Conservation (phyloP, 2,797 vertebrate species). For the Halcyon smyrnensis region DNA sequence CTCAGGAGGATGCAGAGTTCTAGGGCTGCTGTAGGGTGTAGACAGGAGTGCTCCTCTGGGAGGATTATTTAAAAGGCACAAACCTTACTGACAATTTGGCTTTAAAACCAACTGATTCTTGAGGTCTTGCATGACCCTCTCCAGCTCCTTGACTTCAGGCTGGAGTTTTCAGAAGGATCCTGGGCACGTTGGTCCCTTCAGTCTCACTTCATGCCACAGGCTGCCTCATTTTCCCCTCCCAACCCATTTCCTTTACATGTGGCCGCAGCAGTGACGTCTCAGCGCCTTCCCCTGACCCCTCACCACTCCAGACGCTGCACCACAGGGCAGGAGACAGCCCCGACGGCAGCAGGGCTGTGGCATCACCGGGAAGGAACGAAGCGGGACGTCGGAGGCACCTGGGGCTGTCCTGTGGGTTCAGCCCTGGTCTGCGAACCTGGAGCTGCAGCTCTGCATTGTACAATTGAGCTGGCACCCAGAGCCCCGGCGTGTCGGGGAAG, state of each 20-base stretch:
- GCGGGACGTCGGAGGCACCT: fast-evolving
- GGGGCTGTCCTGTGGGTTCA: not conserved
- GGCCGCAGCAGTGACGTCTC: fast-evolving
- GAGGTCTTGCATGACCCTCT: not conserved
- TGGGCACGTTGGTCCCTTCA: fast-evolving
- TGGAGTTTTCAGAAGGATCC: not conserved
- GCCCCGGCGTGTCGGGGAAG: fast-evolving
- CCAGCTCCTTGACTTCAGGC: not conserved
- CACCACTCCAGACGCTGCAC: fast-evolving
- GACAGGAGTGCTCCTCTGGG: not conserved
- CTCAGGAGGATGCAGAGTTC: not conserved
- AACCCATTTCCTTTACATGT: not conserved
- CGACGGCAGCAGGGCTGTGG: not conserved
- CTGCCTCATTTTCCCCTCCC: not conserved
- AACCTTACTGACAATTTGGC: fast-evolving
- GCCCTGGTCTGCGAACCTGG: not conserved
- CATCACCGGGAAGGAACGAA: not conserved
- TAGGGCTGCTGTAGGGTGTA: not conserved
- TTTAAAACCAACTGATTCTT: not conserved
- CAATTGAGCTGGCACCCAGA: not conserved
- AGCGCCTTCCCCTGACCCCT: not conserved
- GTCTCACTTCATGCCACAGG: fast-evolving
- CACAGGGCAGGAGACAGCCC: fast-evolving
- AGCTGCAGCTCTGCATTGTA: fast-evolving
- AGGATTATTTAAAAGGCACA: not conserved